Evolutionary conservation across 92 coral and sea anemone species (phyloP), one percentile per base, ranked within the genome.

Genomic region (Muricea muricata): DNA sequence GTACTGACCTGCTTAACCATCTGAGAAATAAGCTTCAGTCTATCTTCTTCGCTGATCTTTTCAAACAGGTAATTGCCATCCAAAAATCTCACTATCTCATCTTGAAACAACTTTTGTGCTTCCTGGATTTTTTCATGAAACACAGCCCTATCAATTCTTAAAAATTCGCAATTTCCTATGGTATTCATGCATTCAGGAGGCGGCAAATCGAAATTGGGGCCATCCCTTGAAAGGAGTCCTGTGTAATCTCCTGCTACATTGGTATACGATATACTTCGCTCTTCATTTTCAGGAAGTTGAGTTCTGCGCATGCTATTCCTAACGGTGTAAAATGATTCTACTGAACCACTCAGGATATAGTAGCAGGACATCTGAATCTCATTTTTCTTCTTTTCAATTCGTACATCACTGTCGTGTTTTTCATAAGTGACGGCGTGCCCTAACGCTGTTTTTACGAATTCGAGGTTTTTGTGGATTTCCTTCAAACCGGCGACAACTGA

Each of bases 211-310:
- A 85, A 96, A 70, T 90, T 87, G 20, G 87, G 89, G 31, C 99
- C 99, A 79, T 96, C 99, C 11, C 93, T 91, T 0, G 98, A 93
- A 0, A 96, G 96, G 14, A 90, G 79, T 6, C 99, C 99, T 0
- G 94, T 86, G 80, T 91, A 96, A 50, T 96, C 99, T 15, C 99
- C 99, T 7, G 98, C 97, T 4, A 96, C 93, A 84, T 96, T 98
- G 1, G 96, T 96, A 52, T 96, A 94, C 40, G 84, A 91, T 31
- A 96, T 94, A 2, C 85, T 87, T 25, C 93, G 92, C 24, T 78
- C 88, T 2, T 66, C 72, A 17, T 56, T 65, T 47, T 72, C 77
- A 37, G 13, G 70, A 28, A 30, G 37, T 30, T 1, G 45, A 12
- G 63, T 78, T 34, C 76, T 54, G 11, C n/a, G n/a, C n/a, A n/a